A percentile compares a stretch with the other conserved stretches of the same genome.
phyloP scores from a whole-genome alignment of 53 echinoderm and acorn worm species.

The Pentamera pediparva region DNA sequence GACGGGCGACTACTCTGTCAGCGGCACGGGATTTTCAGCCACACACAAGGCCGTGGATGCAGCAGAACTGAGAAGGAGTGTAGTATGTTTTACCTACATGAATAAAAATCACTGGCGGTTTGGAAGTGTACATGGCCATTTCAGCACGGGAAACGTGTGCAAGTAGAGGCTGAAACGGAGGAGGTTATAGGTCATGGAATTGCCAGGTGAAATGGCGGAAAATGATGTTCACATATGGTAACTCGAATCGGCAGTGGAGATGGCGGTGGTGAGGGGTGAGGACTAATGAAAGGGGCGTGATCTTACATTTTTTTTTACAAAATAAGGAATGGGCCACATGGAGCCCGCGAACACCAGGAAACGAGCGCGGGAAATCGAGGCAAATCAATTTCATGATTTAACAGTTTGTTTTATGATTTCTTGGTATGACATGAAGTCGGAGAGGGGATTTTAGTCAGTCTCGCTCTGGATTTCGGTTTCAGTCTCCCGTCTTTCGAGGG shows the following conservation, averaged over 20 bases:
- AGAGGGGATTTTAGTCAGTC: neutral
- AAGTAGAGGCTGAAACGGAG: conserved; percentile 85
- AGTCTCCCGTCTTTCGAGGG: conserved; percentile 68
- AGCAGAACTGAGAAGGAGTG: conserved; percentile 1
- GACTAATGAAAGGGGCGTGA: neutral
- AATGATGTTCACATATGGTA: conserved; percentile 1
- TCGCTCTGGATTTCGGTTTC: neutral
- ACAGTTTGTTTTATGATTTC: neutral
- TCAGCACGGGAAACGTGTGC: conserved; percentile 97
- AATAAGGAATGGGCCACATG: conserved; percentile 32
- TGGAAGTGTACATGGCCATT: conserved; percentile 99
- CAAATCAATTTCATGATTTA: neutral
- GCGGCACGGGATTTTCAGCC: too few species aligned
- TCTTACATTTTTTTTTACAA: conserved; percentile 10
- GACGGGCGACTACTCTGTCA: too few species aligned
- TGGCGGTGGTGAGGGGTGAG: neutral
- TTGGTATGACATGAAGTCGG: neutral
- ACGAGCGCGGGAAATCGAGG: neutral
- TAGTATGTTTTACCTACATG: conserved; percentile 97
- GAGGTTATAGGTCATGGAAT: conserved; percentile 29
- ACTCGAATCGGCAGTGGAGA: neutral
- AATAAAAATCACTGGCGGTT: conserved; percentile 91
- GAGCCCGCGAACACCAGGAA: conserved; percentile 28
- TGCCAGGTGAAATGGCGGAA: conserved; percentile 30
- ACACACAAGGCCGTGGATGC: conserved; percentile 24